Evolutionary conservation across 64 coral and sea anemone species (phyloP).

Genomic region (Orbicella faveolata): DNA sequence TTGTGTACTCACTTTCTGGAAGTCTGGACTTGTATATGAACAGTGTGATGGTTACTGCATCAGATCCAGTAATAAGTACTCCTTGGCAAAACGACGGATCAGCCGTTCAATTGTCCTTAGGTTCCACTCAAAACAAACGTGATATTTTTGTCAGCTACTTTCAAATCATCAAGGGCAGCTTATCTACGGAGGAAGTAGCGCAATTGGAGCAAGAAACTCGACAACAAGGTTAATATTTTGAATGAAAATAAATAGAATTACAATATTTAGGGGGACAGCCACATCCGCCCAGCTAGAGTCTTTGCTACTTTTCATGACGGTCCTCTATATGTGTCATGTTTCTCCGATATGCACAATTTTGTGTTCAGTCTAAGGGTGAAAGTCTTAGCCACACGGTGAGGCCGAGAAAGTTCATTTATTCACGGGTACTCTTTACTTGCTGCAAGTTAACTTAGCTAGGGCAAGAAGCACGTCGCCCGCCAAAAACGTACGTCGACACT

Average conservation of each 20-base stretch:
- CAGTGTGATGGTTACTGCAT: neutral
- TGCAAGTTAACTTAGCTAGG: neutral
- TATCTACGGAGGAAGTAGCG: neutral
- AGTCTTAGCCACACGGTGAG: too few relatives aligned
- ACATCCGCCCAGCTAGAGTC: too few relatives aligned
- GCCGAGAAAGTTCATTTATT: too few relatives aligned
- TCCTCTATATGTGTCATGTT: too few relatives aligned
- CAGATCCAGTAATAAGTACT: neutral
- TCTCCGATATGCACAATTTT: too few relatives aligned
- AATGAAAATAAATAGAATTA: too few relatives aligned
- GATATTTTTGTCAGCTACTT: neutral
- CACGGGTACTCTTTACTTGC: too few relatives aligned
- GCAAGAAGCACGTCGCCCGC: neutral
- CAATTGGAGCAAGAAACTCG: neutral
- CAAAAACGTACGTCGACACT: neutral
- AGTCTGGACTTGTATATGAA: constrained; percentile 1
- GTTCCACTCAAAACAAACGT: neutral
- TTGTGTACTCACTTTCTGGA: neutral
- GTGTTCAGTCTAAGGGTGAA: too few relatives aligned
- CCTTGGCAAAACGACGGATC: neutral
- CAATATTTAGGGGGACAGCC: too few relatives aligned
- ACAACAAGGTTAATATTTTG: neutral
- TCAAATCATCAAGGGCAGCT: neutral
- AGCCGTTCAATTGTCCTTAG: neutral
- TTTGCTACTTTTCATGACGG: too few relatives aligned